Percentiles rank a stretch among this genome's conserved stretches.
These are phyloP conservation scores for Onchidella celtica DNA, from an alignment of 2,888 invertebrate species.

Conservation along the genomic window DNA sequence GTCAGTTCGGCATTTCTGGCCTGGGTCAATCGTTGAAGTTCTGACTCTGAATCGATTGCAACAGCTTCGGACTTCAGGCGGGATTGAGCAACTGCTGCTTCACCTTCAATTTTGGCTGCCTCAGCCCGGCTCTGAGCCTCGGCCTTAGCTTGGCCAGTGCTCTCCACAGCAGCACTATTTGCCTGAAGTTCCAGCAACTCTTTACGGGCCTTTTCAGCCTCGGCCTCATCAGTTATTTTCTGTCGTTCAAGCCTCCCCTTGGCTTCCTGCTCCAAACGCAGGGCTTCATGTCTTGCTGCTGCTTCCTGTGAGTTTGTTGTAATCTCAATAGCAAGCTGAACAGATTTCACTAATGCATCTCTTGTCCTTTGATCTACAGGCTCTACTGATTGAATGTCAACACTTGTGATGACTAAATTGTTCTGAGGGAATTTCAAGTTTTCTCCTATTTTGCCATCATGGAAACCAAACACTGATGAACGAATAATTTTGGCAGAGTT, in stretches of 20 bases:
- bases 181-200: slow-evolving; percentile 81
- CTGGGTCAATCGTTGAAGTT: slow-evolving; percentile 78
- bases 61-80: slow-evolving; percentile 80
- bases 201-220: slow-evolving; percentile 80
- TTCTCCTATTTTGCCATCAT: slow-evolving; percentile 80
- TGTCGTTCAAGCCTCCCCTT: slow-evolving; percentile 81
- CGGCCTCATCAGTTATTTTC: slow-evolving; percentile 81
- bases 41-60: slow-evolving; percentile 81
- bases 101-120: slow-evolving; percentile 81
- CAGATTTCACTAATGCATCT: slow-evolving; percentile 81
- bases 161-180: slow-evolving; percentile 81
- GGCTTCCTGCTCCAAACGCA: slow-evolving; percentile 81
- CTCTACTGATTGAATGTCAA: slow-evolving; percentile 82
- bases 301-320: slow-evolving; percentile 82
- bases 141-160: slow-evolving; percentile 82
- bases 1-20: slow-evolving; percentile 81
- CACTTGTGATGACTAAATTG: slow-evolving; percentile 80
- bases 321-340: slow-evolving; percentile 82
- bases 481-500: slow-evolving; percentile 81
- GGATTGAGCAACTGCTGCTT: slow-evolving; percentile 82
- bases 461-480: slow-evolving; percentile 81
- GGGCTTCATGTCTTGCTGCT: slow-evolving; percentile 82
- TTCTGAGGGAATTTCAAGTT: slow-evolving; percentile 80
- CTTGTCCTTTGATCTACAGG: slow-evolving; percentile 82
- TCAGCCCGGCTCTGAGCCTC: slow-evolving; percentile 81